These are phyloP conservation scores for Anoplius nigerrimus DNA, from an alignment of 2,888 invertebrate genomes.

Conservation along the genomic window DNA sequence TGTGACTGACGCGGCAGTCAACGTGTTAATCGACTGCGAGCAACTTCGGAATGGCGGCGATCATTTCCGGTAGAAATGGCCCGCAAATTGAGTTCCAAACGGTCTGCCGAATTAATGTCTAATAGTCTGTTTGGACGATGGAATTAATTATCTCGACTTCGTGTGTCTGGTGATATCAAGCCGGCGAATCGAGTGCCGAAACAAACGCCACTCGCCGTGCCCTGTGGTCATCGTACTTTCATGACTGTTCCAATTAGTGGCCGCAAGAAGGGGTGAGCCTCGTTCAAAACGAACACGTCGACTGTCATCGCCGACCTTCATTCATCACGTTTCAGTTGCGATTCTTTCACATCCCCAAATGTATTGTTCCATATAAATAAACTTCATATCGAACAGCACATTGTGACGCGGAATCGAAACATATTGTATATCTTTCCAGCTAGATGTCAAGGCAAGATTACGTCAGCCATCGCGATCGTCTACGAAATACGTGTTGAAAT, in stretches of 20 bases:
- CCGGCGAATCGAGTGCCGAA: slow-evolving; percentile 16
- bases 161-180: slow-evolving; percentile 30
- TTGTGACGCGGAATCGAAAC: no score
- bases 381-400: no score
- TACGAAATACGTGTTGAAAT: background rate
- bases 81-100: slow-evolving; percentile 49
- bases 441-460: no score
- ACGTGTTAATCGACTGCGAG: slow-evolving; percentile 50
- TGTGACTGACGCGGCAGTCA: no score
- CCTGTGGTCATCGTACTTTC: slow-evolving; percentile 15
- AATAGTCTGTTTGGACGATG: slow-evolving; percentile 42
- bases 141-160: slow-evolving; percentile 47
- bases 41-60: slow-evolving; percentile 41
- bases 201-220: slow-evolving; percentile 7
- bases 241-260: background rate
- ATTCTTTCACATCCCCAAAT: no score
- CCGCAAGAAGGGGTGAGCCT: background rate
- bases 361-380: no score
- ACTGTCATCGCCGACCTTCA: no score
- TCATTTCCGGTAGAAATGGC: slow-evolving; percentile 46
- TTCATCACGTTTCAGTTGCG: no score
- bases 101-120: slow-evolving; percentile 49
- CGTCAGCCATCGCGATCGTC: no score
- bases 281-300: slow-evolving; percentile 5
- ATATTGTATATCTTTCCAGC: no score